Conservation (phyloP, 2,888 invertebrate genomes). For the Zaprionus lineosus region DNA sequence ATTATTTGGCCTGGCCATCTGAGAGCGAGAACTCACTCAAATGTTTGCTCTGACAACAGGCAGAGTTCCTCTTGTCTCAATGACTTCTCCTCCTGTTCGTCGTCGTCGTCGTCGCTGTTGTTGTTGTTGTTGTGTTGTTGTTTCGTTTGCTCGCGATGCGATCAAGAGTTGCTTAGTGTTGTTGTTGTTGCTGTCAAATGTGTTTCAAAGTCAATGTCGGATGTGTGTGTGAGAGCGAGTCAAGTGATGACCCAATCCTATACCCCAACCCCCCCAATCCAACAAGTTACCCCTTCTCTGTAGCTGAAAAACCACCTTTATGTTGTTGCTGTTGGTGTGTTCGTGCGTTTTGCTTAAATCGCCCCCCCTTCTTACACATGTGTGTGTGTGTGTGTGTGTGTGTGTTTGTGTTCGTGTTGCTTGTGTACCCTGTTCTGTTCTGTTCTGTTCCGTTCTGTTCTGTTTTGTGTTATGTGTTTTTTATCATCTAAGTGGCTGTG, state of each 20-base stretch:
- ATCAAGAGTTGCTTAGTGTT: conserved; percentile 36
- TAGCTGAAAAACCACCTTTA: conserved; percentile 48
- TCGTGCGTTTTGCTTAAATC: conserved; percentile 23
- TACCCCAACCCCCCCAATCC: conserved; percentile 15
- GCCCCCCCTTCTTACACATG: conserved; percentile 16
- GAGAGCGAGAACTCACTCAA: conserved; percentile 44
- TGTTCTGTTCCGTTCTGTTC: conserved; percentile 15
- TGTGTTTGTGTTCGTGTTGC: conserved; percentile 14
- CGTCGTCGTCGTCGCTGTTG: no score
- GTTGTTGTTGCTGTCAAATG: conserved; percentile 67
- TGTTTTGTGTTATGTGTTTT: conserved; percentile 22
- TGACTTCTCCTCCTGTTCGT: neutral
- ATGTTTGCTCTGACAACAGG: conserved; percentile 52
- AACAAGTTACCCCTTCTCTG: conserved; percentile 15
- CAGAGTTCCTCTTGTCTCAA: neutral
- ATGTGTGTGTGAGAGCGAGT: conserved; percentile 44
- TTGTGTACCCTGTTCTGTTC: conserved; percentile 9
- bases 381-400: conserved; percentile 12
- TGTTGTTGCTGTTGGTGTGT: conserved; percentile 37
- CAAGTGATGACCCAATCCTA: conserved; percentile 40
- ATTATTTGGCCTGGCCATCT: conserved; percentile 44
- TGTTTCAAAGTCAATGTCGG: conserved; percentile 81
- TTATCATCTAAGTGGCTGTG: conserved; percentile 56
- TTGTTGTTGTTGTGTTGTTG: conserved; percentile 16
- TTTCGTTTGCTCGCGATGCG: conserved; percentile 28